Percentiles rank a stretch among this genome's conserved stretches.
Evolutionary conservation across 1,140 invertebrate genomes (phyloP).

Genomic region (Drosophila kurseongensis): DNA sequence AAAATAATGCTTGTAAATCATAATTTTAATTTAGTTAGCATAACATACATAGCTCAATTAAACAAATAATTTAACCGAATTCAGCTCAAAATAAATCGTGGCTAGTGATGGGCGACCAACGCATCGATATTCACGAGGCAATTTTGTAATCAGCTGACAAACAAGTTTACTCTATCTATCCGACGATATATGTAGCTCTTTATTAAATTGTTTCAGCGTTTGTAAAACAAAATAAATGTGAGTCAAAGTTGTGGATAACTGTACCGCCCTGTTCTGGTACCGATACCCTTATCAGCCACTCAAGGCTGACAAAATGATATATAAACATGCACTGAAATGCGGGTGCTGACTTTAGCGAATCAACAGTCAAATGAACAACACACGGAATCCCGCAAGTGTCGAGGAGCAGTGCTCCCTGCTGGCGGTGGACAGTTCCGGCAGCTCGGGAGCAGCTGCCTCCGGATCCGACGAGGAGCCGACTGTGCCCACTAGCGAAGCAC

Average conservation of each 20-base stretch:
- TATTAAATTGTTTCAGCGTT: background rate
- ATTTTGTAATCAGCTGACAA: slow-evolving; percentile 5
- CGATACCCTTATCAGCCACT: background rate
- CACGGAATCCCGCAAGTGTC: slow-evolving; percentile 1
- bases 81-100: background rate
- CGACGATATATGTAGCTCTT: background rate
- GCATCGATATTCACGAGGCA: slow-evolving; percentile 5
- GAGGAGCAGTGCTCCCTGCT: slow-evolving; percentile 54
- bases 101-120: background rate
- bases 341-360: background rate
- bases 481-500: background rate
- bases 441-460: slow-evolving; percentile 9
- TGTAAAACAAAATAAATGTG: background rate
- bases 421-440: slow-evolving; percentile 15
- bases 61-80: background rate
- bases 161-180: background rate
- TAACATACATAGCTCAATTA: too few relatives aligned
- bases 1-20: too few relatives aligned
- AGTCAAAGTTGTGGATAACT: background rate
- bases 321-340: background rate
- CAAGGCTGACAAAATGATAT: background rate
- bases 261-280: background rate
- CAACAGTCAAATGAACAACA: background rate
- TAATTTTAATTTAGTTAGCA: too few relatives aligned
- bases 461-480: slow-evolving; percentile 40